Evolutionary conservation across 23 tunicate genomes (phyloP), one percentile per base, ranked within the genome.

Genomic region (Halocynthia aurantium): DNA sequence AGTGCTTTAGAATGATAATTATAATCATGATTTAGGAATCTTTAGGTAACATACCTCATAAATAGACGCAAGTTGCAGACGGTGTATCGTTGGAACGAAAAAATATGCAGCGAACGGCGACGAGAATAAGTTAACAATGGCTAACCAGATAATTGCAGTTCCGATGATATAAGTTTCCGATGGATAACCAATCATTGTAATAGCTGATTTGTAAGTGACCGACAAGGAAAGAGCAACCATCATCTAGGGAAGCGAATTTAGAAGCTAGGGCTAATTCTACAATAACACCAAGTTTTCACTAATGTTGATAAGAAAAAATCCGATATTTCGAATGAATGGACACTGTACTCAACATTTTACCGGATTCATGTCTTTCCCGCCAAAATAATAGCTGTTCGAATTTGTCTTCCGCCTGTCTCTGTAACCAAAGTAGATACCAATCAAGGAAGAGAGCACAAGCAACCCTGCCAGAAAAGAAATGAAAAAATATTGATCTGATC

Each of bases 131-230:
- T 54, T 51, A 8, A 19, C 78, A 18, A 74, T 64, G 56, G 31
- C 63, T 21, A 74, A 22, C 78, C 78, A 74, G 11, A 21, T n/a
- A 12, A 74, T 20, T 0, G 56, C 78, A 21, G 78, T 64, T 8
- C 78, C 78, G 21, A 74, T 6, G 31, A 74, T 19, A 54, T 74
- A 74, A 55, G 57, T 18, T 54, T 74, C 78, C 8, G 56, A 62
- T 20, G 78, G 78, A 51, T 40, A 22, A 7, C 78, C 78, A 44
- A 74, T 74, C 62, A 74, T 54, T 0, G 78, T 74, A 53, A 74
- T 56, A 22, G 78, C 78, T 13, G 78, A 74, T 8, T 54, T 74
- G 63, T 54, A 52, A 15, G 78, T 54, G 56, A 74, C 78, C 10
- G 60, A 65, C 63, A 74, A 17, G 12, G 78, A 74, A 21, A 74